phyloP scores from a whole-genome alignment of 92 coral and sea anemone species.

The Pocillopora meandrina region DNA sequence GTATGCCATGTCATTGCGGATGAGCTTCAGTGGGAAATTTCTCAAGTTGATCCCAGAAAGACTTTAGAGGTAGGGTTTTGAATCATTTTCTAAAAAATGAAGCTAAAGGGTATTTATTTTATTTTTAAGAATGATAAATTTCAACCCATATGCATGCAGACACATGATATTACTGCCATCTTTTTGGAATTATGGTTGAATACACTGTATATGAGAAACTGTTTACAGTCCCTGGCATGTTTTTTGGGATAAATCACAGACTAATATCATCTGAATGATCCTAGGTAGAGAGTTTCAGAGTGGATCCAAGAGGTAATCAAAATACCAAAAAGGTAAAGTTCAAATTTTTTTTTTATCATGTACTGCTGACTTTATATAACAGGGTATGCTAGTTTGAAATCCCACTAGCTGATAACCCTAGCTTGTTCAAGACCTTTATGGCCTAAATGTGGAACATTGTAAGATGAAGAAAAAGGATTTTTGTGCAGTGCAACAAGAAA shows the following conservation, averaged over 20 bases:
- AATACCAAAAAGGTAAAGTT: conserved; percentile 78
- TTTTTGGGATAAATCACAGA: neutral
- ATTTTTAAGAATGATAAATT: neutral
- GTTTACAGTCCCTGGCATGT: neutral
- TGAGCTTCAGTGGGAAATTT: conserved; percentile 94
- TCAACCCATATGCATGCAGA: neutral
- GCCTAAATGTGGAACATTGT: too few species aligned
- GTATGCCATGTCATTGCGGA: conserved; percentile 89
- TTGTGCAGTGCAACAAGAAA: too few species aligned
- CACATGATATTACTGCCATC: too few species aligned
- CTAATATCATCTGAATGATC: neutral
- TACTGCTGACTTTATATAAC: too few species aligned
- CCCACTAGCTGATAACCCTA: too few species aligned
- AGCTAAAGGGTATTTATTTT: neutral
- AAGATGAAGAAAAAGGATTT: too few species aligned
- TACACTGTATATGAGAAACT: too few species aligned
- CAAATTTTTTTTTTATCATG: too few species aligned
- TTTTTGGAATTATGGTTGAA: too few species aligned
- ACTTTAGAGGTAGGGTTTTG: conserved; percentile 72
- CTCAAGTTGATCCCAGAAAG: conserved; percentile 92
- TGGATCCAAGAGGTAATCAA: conserved; percentile 94
- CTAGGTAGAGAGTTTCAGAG: conserved; percentile 94
- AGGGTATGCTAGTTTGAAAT: too few species aligned
- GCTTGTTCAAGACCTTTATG: too few species aligned
- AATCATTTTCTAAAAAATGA: neutral